Percentiles rank a stretch among this genome's conserved stretches.
phyloP scores from a whole-genome alignment of 2,113 vertebrate species.

The Azemiops feae region DNA sequence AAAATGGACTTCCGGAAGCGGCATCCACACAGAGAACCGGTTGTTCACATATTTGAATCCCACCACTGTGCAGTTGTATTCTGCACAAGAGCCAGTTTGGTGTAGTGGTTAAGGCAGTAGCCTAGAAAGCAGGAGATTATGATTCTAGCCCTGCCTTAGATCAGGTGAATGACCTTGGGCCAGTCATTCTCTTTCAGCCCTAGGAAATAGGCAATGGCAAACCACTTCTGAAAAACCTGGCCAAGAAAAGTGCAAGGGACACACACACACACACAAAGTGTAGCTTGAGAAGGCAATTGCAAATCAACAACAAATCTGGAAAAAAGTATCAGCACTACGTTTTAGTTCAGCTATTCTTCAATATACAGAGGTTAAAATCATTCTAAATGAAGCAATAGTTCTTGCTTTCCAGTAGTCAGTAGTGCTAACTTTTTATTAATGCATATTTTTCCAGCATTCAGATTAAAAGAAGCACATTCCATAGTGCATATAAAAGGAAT shows the following conservation, averaged over 20 bases:
- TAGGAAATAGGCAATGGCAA: background rate
- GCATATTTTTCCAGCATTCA: background rate
- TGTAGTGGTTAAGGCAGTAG: background rate
- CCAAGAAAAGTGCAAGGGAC: background rate
- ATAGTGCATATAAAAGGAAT: background rate
- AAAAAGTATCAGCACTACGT: background rate
- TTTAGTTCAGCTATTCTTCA: background rate
- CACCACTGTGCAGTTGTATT: background rate
- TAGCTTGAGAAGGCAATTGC: background rate
- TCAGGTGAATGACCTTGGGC: background rate
- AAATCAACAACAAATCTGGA: background rate
- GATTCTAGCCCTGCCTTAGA: background rate
- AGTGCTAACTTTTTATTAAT: background rate
- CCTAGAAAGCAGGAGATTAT: background rate
- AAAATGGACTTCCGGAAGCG: no score
- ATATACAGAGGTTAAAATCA: background rate
- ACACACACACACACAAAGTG: background rate
- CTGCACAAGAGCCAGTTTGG: background rate
- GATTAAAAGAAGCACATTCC: background rate
- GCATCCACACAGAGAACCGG: no score
- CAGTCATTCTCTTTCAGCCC: background rate
- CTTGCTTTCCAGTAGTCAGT: background rate
- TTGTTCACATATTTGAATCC: no score
- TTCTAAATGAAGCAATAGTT: background rate
- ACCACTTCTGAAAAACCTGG: background rate